These are phyloP conservation scores for Plestiodon gilberti DNA, from an alignment of 2,113 vertebrate species.

Conservation along the genomic window DNA sequence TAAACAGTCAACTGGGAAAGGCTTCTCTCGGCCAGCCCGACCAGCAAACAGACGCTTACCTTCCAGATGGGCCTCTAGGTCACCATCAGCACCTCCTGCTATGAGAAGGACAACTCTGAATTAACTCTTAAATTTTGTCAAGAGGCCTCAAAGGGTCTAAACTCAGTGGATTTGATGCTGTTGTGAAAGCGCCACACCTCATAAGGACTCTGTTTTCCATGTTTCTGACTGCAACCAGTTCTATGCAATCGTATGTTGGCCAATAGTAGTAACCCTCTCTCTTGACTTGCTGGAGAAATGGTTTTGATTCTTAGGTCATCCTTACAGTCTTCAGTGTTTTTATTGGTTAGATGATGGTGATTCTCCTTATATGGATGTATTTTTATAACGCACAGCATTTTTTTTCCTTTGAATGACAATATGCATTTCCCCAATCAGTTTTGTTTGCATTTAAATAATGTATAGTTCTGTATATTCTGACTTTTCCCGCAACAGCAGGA, in stretches of 20 bases:
- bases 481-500: conserved; percentile 75
- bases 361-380: conserved; percentile 64
- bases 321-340: conserved; percentile 88
- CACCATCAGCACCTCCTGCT: conserved; percentile 78
- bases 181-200: conserved; percentile 39
- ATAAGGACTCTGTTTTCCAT: conserved; percentile 41
- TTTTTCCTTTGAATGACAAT: conserved; percentile 65
- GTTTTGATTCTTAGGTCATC: conserved; percentile 63
- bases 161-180: conserved; percentile 41
- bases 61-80: conserved; percentile 90
- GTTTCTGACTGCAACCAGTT: conserved; percentile 54
- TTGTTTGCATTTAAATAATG: conserved; percentile 70
- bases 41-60: conserved; percentile 91
- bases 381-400: conserved; percentile 39
- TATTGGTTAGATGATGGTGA: conserved; percentile 69
- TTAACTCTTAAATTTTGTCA: conserved; percentile 77
- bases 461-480: conserved; percentile 84
- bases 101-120: conserved; percentile 68
- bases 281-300: conserved; percentile 40
- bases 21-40: conserved; percentile 89
- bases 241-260: conserved; percentile 50
- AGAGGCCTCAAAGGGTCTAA: conserved; percentile 82
- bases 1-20: conserved; percentile 77
- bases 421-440: conserved; percentile 56
- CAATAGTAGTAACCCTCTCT: conserved; percentile 49